These are phyloP conservation scores for Campoplex nolae DNA, from an alignment of 2,888 invertebrate species.

Conservation along the genomic window DNA sequence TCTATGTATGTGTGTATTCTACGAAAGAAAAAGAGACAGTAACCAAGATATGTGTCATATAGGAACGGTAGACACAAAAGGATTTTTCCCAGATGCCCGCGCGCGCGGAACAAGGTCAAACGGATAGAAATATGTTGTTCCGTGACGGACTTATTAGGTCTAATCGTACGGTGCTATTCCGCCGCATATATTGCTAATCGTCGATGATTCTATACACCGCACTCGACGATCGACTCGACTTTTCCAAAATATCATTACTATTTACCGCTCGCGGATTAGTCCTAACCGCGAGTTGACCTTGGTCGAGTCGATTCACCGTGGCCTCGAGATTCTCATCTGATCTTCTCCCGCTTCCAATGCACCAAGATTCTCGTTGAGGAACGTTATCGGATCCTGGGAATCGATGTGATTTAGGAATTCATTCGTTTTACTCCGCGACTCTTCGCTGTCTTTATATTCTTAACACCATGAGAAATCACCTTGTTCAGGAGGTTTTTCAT, in stretches of 20 bases:
- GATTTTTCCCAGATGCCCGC: slow-evolving; percentile 52
- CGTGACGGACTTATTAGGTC: slow-evolving; percentile 59
- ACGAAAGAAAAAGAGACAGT: not conserved
- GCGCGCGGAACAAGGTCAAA: slow-evolving; percentile 51
- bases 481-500: not conserved
- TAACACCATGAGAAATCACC: not conserved
- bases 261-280: slow-evolving; percentile 37
- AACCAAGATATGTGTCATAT: not conserved
- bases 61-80: slow-evolving; percentile 45
- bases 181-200: slow-evolving; percentile 1
- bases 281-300: slow-evolving; percentile 55
- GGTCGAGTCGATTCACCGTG: slow-evolving; percentile 47
- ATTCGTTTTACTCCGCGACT: slow-evolving; percentile 13
- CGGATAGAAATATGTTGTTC: slow-evolving; percentile 48
- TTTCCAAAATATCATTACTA: slow-evolving; percentile 62
- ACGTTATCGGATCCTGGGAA: slow-evolving; percentile 13
- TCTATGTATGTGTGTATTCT: not conserved
- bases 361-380: not conserved
- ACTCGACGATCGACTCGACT: slow-evolving; percentile 37
- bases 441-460: not conserved
- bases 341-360: not conserved
- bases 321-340: slow-evolving; percentile 54
- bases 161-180: slow-evolving; percentile 29
- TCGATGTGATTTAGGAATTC: slow-evolving; percentile 22
- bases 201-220: not conserved